Evolutionary conservation across 2,113 vertebrate genomes (phyloP), one percentile per base, ranked within the genome.

Genomic region (Peromyscus maniculatus): DNA sequence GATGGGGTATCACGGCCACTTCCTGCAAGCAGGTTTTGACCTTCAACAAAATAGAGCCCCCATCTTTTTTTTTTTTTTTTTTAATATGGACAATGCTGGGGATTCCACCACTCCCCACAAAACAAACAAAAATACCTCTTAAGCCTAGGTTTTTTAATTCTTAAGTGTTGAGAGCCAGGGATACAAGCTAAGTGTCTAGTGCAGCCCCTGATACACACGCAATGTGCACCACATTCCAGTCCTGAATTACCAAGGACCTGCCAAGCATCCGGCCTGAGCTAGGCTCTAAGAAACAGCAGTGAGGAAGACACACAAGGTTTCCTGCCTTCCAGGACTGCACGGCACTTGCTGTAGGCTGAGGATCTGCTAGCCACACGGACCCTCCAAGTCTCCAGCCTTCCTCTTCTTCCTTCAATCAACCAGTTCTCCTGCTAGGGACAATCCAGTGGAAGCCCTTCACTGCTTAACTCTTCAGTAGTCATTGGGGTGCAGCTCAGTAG

Each of bases 1-100:
- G 17, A 21, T 66, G 83, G 24, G 13, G 4, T 36, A 31, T 66
- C 31, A 62, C 75, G 57, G 52, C 13, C 62, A 82, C 31, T 74
- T 80, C 26, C 39, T n/a, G 31, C 57, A 93, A 36, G 22, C 12
- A 71, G 46, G 49, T 78, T 91, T 17, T 87, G 62, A 95, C n/a
- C 31, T 55, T 67, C 33, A 91, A 21, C 43, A 94, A 95, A 95
- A 92, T 33, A 82, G 94, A 94, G 87, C 39, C 49, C 26, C 31
- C 24, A 19, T 6, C 4, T 43, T 64, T 22, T 31, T 62, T 21
- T 28, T 87, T 87, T 43, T 43, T 43, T 43, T 52, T 57, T 59
- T 6, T 6, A 90, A 39, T 78, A 19, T 17, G 22, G 2, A 39
- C 10, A 64, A 24, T 91, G 39, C 49, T 74, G 36, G 12, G 66